Conservation (phyloP, 2,113 vertebrate genomes). For the Lates calcarifer region DNA sequence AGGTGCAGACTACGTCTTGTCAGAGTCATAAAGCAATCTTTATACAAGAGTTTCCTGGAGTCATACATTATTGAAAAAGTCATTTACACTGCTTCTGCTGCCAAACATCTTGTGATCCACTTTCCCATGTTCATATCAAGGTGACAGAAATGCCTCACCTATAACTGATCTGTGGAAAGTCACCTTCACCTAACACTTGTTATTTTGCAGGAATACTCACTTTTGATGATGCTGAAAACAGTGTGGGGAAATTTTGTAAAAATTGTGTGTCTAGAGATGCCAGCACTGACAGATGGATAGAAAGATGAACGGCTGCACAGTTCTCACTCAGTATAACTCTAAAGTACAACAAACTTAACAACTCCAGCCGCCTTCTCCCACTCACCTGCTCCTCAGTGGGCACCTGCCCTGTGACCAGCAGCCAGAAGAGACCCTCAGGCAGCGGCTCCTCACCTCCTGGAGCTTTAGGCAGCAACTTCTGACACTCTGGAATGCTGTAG, state of each 20-base stretch:
- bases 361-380: neutral
- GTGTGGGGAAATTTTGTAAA: neutral
- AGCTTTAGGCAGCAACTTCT: conserved; percentile 93
- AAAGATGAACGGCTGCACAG: neutral
- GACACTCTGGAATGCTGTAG: conserved; percentile 97
- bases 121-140: neutral
- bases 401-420: conserved; percentile 93
- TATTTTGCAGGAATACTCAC: neutral
- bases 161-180: neutral
- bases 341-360: neutral
- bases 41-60: neutral
- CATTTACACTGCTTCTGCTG: neutral
- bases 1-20: neutral
- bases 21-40: neutral
- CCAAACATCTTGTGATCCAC: neutral
- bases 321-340: neutral
- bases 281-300: neutral
- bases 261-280: neutral
- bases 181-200: neutral
- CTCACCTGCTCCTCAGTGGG: conserved; percentile 95
- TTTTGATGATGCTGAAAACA: neutral
- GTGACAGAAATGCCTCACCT: neutral
- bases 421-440: conserved; percentile 97
- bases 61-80: neutral
- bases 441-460: conserved; percentile 93